A percentile compares a stretch with the other conserved stretches of the same genome.
Conservation (phyloP, 1,140 invertebrate genomes). For the Rhynchophorus ferrugineus region DNA sequence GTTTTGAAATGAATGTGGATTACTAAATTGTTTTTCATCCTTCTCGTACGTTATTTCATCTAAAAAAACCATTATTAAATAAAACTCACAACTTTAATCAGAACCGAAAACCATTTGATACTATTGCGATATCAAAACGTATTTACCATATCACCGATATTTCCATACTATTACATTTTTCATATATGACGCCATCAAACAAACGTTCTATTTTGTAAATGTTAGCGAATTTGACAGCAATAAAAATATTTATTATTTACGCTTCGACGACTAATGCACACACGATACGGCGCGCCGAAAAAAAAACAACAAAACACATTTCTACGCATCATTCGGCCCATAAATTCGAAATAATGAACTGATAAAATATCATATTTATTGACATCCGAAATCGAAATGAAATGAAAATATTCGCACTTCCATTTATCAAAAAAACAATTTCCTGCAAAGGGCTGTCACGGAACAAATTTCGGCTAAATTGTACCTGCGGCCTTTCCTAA, state of each 20-base stretch:
- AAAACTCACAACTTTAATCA: too few species aligned
- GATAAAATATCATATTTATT: constrained; percentile 22
- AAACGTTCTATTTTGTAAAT: background rate
- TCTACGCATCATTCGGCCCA: constrained; percentile 1
- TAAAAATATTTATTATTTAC: background rate
- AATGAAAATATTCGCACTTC: constrained; percentile 21
- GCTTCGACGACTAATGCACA: background rate
- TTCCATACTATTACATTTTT: too few species aligned
- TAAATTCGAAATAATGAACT: constrained; percentile 12
- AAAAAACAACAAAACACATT: constrained; percentile 1
- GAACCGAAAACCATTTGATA: too few species aligned
- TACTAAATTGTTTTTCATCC: too few species aligned
- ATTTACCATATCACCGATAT: too few species aligned
- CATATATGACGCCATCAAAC: too few species aligned
- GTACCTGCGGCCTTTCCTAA: constrained; percentile 23
- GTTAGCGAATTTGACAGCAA: background rate
- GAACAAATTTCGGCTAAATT: constrained; percentile 14
- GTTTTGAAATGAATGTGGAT: too few species aligned
- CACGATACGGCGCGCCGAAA: background rate
- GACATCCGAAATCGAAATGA: constrained; percentile 18
- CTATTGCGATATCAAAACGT: too few species aligned
- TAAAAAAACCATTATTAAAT: too few species aligned
- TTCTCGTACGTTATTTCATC: too few species aligned
- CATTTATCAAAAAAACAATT: constrained; percentile 26
- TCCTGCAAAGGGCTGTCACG: constrained; percentile 14